Conservation (phyloP, 2,797 vertebrate species). For the Hydrophis major region DNA sequence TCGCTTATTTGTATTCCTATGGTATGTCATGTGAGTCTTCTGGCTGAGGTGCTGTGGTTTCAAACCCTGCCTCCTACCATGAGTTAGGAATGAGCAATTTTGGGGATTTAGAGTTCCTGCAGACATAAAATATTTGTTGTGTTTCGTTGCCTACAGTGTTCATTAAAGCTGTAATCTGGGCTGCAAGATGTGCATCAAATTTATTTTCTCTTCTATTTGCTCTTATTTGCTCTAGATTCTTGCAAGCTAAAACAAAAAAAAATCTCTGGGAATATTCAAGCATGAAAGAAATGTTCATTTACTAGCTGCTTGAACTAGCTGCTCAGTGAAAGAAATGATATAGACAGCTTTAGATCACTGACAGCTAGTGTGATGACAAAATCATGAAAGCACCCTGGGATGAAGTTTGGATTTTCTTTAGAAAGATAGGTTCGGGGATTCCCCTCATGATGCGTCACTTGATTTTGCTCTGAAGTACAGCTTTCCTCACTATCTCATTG, state of each 20-base stretch:
- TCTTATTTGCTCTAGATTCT: not conserved
- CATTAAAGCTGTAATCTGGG: not conserved
- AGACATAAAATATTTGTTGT: not conserved
- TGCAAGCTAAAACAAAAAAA: not conserved
- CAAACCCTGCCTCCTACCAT: not conserved
- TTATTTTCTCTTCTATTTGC: not conserved
- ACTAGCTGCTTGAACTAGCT: not conserved
- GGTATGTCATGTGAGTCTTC: not conserved
- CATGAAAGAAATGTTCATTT: not conserved
- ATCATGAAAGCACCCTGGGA: slow-evolving; percentile 28
- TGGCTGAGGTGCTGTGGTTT: not conserved
- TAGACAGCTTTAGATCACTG: not conserved
- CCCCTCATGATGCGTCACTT: slow-evolving; percentile 42
- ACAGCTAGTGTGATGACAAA: slow-evolving; percentile 34
- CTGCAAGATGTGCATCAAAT: not conserved
- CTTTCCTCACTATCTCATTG: not conserved
- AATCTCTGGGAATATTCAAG: not conserved
- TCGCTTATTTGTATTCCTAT: not conserved
- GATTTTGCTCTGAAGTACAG: slow-evolving; percentile 1
- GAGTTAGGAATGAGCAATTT: slow-evolving; percentile 1
- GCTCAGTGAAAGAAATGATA: not conserved
- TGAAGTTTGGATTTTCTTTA: slow-evolving; percentile 1
- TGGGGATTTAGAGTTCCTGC: not conserved
- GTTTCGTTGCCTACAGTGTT: not conserved
- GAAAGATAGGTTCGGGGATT: slow-evolving; percentile 47